Base-by-base conservation (phyloP, 2,797 vertebrate species). In the Erethizon dorsatum region DNA sequence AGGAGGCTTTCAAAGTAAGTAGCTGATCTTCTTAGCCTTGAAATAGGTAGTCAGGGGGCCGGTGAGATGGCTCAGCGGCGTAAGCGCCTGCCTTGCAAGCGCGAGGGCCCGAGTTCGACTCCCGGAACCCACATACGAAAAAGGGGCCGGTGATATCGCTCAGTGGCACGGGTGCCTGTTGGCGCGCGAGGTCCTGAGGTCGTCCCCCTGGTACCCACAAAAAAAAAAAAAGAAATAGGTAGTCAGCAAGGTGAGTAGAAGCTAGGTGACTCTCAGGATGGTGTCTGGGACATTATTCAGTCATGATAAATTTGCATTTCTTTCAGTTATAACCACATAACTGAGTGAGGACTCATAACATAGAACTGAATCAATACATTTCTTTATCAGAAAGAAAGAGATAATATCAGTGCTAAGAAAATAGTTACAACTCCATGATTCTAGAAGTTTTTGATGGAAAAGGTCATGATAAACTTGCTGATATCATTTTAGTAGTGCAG, bases 401-500 rank as follows among this genome's bases (percentile, higher is more conserved):
- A 50, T 28, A 54, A 18, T 45, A 86, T 61, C 10, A 54, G 31
- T 87, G 18, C 18, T 73, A 28, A 9, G 78, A 79, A 90, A 79
- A 71, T 24, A 80, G 59, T 78, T 26, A 69, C 24, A 78, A 33
- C 67, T 63, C 20, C 22, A 89, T 85, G 17, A 28, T 82, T 95
- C 52, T 82, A 45, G 47, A 87, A 57, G 17, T 83, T 80, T 56
- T 96, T 69, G 57, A 63, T 50, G 50, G n/a, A 57, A 73, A 87
- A 94, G 41, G 45, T 90, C 33, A 67, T 78, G 75, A 77, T 15
- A 91, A 59, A 17, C 26, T 96, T 88, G 45, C 18, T 77, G 63
- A 77, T 73, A n/a, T 61, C 20, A 96, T 63, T 91, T 71, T 86
- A 84, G 87, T 83, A 88, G 79, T 71, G 85, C 57, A 52, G 18